phyloP scores from a whole-genome alignment of 1,140 invertebrate genomes.

The Leptinotarsa defecta region DNA sequence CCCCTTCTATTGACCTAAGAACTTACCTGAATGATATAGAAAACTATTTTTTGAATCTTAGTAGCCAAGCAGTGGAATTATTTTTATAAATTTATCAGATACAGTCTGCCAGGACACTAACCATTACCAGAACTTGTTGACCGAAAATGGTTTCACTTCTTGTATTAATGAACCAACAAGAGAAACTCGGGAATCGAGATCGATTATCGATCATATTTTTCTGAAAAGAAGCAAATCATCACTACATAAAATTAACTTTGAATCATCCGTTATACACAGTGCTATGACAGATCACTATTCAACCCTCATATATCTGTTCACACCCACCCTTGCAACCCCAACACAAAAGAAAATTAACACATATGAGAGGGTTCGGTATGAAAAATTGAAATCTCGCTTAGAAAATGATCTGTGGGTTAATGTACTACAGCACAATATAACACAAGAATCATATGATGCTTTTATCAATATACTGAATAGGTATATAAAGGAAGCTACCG shows the following conservation, averaged over 20 bases:
- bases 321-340: background rate
- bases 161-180: background rate
- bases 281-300: constrained; percentile 19
- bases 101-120: background rate
- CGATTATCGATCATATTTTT: constrained; percentile 10
- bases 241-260: constrained; percentile 6
- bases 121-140: background rate
- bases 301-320: constrained; percentile 14
- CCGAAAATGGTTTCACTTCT: background rate
- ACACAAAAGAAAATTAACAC: constrained; percentile 11
- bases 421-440: constrained; percentile 3
- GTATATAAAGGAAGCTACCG: constrained; percentile 7
- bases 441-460: constrained; percentile 15
- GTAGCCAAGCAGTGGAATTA: background rate
- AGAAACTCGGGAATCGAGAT: background rate
- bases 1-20: background rate
- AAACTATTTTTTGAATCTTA: background rate
- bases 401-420: background rate
- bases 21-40: background rate
- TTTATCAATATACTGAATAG: constrained; percentile 4
- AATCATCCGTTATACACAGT: constrained; percentile 17
- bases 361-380: constrained; percentile 9
- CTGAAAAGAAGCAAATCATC: constrained; percentile 8
- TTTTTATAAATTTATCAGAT: background rate
- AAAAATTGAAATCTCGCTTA: background rate